These are phyloP conservation scores for Notodonta ziczac DNA, from an alignment of 2,888 invertebrate species.

Conservation along the genomic window DNA sequence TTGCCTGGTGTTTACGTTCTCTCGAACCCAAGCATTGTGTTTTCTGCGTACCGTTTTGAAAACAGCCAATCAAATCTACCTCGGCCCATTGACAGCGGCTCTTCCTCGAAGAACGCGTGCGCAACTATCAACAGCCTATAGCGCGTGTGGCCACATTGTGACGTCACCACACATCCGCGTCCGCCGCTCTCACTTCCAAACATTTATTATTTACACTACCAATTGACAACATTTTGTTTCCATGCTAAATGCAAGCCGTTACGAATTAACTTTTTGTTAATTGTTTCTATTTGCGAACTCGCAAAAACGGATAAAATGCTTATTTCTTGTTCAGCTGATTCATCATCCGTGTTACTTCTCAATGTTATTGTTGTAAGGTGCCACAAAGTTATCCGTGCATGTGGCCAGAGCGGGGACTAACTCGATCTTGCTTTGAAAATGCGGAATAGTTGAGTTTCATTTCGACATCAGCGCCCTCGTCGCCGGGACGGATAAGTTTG, in stretches of 20 bases:
- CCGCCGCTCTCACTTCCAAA: slow-evolving; percentile 58
- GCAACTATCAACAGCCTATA: slow-evolving; percentile 53
- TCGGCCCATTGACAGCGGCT: slow-evolving; percentile 54
- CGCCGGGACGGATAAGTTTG: neutral
- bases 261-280: slow-evolving; percentile 13
- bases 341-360: slow-evolving; percentile 44
- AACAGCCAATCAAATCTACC: slow-evolving; percentile 59
- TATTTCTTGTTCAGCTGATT: slow-evolving; percentile 39
- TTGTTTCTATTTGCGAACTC: slow-evolving; percentile 25
- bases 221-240: slow-evolving; percentile 50
- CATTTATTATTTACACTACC: slow-evolving; percentile 63
- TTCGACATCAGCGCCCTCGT: neutral
- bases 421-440: too few species aligned
- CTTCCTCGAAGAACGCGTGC: slow-evolving; percentile 77
- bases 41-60: slow-evolving; percentile 62
- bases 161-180: slow-evolving; percentile 55
- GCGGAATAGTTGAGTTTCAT: too few species aligned
- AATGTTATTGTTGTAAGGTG: slow-evolving; percentile 36
- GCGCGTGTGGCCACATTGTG: slow-evolving; percentile 53
- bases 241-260: slow-evolving; percentile 14
- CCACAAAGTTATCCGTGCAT: neutral
- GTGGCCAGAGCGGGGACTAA: too few species aligned
- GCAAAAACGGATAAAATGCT: slow-evolving; percentile 29
- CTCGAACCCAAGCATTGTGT: slow-evolving; percentile 22
- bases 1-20: slow-evolving; percentile 20